phyloP scores from a whole-genome alignment of 1,140 invertebrate genomes.

The Trichonephila inaurata region DNA sequence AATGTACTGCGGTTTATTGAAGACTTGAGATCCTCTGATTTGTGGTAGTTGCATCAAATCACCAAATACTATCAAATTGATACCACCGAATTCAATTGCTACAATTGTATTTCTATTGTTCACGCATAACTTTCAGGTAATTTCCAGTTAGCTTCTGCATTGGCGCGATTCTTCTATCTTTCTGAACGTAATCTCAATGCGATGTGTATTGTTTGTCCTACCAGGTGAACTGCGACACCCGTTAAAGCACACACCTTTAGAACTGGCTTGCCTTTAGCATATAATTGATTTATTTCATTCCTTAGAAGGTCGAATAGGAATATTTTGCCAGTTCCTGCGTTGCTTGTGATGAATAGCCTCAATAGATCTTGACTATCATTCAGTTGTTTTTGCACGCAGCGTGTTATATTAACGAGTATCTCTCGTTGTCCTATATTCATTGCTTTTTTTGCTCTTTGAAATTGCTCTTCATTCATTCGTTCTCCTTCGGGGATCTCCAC shows the following conservation, averaged over 20 bases:
- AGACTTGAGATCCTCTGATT: slow-evolving; percentile 79
- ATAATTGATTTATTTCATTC: slow-evolving; percentile 79
- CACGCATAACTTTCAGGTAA: slow-evolving; percentile 79
- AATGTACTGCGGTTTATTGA: slow-evolving; percentile 79
- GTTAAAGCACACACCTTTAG: slow-evolving; percentile 80
- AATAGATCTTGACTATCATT: slow-evolving; percentile 71
- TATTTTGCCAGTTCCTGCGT: slow-evolving; percentile 79
- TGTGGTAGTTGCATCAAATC: slow-evolving; percentile 80
- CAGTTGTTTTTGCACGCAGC: slow-evolving; percentile 77
- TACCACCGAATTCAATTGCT: no score
- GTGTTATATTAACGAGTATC: slow-evolving; percentile 76
- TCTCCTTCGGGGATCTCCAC: slow-evolving; percentile 15
- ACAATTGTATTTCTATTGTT: slow-evolving; percentile 80
- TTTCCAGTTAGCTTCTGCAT: slow-evolving; percentile 79
- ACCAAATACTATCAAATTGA: no score
- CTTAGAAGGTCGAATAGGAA: slow-evolving; percentile 79
- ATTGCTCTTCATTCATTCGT: slow-evolving; percentile 76
- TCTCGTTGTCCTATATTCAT: slow-evolving; percentile 77
- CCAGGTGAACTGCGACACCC: slow-evolving; percentile 79
- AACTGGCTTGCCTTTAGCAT: slow-evolving; percentile 77
- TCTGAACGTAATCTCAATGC: slow-evolving; percentile 80
- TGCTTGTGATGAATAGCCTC: slow-evolving; percentile 78
- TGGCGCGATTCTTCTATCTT: slow-evolving; percentile 79
- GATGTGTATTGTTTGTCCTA: slow-evolving; percentile 79
- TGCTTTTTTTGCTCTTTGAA: slow-evolving; percentile 61